Conservation (phyloP, 2,797 vertebrate species). For the Hyperoplus immaculatus region DNA sequence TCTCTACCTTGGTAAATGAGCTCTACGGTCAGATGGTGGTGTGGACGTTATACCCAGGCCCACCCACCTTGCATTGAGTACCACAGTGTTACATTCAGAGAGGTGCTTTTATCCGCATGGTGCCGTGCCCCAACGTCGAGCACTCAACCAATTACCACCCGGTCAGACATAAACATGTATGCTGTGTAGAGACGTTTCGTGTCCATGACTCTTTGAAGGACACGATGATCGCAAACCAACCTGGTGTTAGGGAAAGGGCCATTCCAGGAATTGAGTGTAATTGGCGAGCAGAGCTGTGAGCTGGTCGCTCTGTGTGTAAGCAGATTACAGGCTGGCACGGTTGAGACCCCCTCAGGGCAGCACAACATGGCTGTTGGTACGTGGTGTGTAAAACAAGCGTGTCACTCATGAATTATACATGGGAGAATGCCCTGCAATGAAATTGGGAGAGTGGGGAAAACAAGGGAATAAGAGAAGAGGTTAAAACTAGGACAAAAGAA, state of each 20-base stretch:
- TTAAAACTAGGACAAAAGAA: constrained; percentile 46
- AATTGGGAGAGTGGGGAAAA: constrained; percentile 72
- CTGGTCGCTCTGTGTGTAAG: constrained; percentile 77
- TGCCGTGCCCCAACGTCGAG: constrained; percentile 37
- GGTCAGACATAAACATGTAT: constrained; percentile 58
- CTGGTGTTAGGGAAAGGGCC: constrained; percentile 69
- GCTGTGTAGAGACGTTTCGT: constrained; percentile 39
- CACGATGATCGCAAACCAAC: constrained; percentile 70
- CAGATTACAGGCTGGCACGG: constrained; percentile 81
- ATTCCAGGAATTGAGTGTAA: constrained; percentile 77
- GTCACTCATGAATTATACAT: constrained; percentile 84
- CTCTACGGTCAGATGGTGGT: constrained; percentile 33
- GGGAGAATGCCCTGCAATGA: constrained; percentile 73
- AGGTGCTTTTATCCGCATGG: constrained; percentile 65
- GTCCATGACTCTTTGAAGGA: constrained; percentile 70
- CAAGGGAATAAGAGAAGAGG: constrained; percentile 47
- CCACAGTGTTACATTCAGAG: constrained; percentile 61
- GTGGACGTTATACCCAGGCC: constrained; percentile 34
- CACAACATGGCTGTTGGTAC: constrained; percentile 75
- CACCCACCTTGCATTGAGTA: constrained; percentile 59
- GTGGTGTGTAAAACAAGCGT: constrained; percentile 83
- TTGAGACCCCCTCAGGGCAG: constrained; percentile 72
- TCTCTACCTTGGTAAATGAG: constrained; percentile 48
- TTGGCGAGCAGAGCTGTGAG: constrained; percentile 74
- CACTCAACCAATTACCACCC: constrained; percentile 74